A percentile compares a stretch with the other conserved stretches of the same genome.
These are phyloP conservation scores for Rhagoletis zephyria DNA, from an alignment of 1,140 invertebrate genomes.

Conservation along the genomic window DNA sequence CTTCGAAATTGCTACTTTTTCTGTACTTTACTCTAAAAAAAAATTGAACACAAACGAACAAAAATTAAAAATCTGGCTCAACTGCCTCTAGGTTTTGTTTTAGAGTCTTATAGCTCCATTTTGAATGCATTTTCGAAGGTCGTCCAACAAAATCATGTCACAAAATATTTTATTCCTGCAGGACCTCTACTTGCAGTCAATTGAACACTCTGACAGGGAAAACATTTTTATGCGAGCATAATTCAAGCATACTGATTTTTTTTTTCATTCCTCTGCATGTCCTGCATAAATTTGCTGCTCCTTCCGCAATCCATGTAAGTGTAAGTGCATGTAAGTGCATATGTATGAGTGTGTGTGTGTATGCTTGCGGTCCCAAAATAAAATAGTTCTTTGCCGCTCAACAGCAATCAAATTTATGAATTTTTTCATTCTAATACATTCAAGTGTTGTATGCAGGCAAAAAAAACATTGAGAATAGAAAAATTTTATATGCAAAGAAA, in stretches of 20 bases:
- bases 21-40: too few species aligned
- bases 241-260: constrained; percentile 22
- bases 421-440: constrained; percentile 18
- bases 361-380: constrained; percentile 3
- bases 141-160: too few species aligned
- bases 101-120: too few species aligned
- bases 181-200: constrained; percentile 2
- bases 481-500: constrained; percentile 41
- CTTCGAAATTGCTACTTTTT: too few species aligned
- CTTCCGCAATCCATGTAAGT: too few species aligned
- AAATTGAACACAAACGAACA: too few species aligned
- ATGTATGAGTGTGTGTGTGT: background rate
- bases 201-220: background rate
- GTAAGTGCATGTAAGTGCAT: background rate
- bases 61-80: too few species aligned
- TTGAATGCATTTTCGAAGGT: too few species aligned
- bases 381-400: constrained; percentile 38
- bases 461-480: constrained; percentile 39
- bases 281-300: constrained; percentile 33
- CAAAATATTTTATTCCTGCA: too few species aligned
- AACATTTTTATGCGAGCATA: constrained; percentile 19
- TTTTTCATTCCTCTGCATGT: background rate
- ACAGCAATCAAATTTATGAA: constrained; percentile 51
- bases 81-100: too few species aligned
- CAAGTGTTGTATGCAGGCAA: background rate